phyloP scores from a whole-genome alignment of 2,113 vertebrate species.

The Cettia cetti region DNA sequence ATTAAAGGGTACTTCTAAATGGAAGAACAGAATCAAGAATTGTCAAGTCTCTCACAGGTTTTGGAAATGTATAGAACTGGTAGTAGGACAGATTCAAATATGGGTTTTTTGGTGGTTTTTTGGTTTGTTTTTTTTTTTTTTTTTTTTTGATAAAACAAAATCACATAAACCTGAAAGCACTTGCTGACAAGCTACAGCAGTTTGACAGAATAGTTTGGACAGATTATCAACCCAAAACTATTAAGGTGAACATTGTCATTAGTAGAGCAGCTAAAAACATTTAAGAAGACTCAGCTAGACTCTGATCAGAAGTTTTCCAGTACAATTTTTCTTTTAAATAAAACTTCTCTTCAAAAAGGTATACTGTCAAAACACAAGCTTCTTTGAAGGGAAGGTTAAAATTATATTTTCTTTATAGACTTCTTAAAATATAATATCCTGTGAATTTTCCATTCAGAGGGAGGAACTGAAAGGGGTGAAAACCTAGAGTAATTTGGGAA shows the following conservation, averaged over 20 bases:
- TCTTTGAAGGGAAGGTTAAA: not conserved
- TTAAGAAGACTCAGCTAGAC: not conserved
- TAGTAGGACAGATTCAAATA: not conserved
- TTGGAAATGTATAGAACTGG: not conserved
- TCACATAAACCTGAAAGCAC: not conserved
- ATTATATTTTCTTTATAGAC: not conserved
- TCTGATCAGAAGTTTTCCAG: not conserved
- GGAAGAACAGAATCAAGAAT: not conserved
- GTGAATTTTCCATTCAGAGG: not conserved
- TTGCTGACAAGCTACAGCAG: not conserved
- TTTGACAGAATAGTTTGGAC: not conserved
- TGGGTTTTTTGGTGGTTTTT: too few relatives aligned
- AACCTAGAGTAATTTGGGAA: not conserved
- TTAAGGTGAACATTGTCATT: not conserved
- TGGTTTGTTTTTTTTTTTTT: too few relatives aligned
- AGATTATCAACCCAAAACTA: not conserved
- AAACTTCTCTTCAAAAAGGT: not conserved
- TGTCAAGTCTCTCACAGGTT: not conserved
- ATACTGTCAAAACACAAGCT: not conserved
- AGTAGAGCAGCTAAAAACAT: not conserved
- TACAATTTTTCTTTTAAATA: not conserved
- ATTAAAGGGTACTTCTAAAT: not conserved
- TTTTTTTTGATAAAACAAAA: not conserved
- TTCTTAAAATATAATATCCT: not conserved
- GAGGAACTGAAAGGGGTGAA: not conserved